Conservation (phyloP, 2,888 invertebrate species). For the Phytoseiulus persimilis region DNA sequence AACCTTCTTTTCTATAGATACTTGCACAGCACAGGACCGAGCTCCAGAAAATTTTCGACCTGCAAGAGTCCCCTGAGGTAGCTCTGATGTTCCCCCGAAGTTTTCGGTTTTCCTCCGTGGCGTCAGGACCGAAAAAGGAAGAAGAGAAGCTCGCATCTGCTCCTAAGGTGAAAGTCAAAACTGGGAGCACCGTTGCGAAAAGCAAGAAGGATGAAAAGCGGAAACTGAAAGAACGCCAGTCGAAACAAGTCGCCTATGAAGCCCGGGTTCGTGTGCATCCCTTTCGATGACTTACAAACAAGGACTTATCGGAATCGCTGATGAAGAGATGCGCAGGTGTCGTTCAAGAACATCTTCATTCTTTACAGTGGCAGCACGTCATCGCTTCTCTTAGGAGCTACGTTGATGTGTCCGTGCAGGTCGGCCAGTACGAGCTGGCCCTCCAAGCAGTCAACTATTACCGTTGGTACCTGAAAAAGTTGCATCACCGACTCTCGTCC, state of each 20-base stretch:
- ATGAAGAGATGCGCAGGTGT: too few relatives aligned
- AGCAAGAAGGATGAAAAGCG: too few relatives aligned
- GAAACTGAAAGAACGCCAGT: too few relatives aligned
- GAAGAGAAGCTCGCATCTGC: not conserved
- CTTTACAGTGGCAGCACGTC: not conserved
- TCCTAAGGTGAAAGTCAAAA: too few relatives aligned
- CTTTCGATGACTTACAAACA: too few relatives aligned
- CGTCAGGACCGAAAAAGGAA: not conserved
- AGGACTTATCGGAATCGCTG: too few relatives aligned
- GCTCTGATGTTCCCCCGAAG: not conserved
- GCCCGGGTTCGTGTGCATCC: too few relatives aligned
- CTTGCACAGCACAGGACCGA: not conserved
- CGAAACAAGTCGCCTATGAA: too few relatives aligned
- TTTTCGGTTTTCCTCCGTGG: not conserved
- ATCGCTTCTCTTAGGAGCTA: not conserved
- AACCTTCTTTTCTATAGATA: not conserved
- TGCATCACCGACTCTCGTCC: not conserved
- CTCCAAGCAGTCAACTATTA: not conserved
- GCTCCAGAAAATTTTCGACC: not conserved
- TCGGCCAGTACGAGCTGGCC: not conserved
- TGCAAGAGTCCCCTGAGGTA: not conserved
- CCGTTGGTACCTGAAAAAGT: not conserved
- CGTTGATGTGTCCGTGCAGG: not conserved
- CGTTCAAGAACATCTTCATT: not conserved
- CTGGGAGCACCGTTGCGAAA: too few relatives aligned